A percentile compares a stretch with the other conserved stretches of the same genome.
Evolutionary conservation across 2,113 vertebrate species (phyloP).

Genomic region (Leucopsar rothschildi): DNA sequence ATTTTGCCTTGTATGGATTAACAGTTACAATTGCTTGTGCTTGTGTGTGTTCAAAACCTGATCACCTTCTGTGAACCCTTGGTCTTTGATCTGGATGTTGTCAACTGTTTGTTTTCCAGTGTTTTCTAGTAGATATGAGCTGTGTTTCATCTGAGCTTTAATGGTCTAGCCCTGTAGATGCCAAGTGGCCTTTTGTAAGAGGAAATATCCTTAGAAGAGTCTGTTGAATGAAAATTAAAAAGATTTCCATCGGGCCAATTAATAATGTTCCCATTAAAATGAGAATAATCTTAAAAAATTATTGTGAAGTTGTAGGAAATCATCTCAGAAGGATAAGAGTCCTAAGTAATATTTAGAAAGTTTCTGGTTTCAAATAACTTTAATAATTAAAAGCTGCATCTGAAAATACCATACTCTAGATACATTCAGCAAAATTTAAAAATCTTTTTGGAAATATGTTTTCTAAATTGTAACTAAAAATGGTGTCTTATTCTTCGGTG

Average conservation of each 20-base stretch:
- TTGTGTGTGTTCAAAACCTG: constrained; percentile 13
- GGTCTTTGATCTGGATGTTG: constrained; percentile 3
- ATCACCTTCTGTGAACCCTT: constrained; percentile 21
- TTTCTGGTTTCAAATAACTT: neutral
- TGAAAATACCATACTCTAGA: neutral
- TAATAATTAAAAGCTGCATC: neutral
- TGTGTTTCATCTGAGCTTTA: neutral
- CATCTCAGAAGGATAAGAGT: neutral
- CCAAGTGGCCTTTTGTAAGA: constrained; percentile 2
- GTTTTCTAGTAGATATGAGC: constrained; percentile 20
- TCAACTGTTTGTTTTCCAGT: constrained; percentile 39
- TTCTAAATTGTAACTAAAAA: neutral
- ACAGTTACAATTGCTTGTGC: constrained; percentile 33
- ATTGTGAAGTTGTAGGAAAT: neutral
- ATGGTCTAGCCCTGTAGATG: neutral
- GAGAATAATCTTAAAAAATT: neutral
- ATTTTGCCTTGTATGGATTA: constrained; percentile 10
- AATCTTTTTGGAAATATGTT: neutral
- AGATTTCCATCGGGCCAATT: neutral
- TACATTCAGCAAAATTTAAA: neutral
- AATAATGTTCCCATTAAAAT: neutral
- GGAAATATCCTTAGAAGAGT: neutral
- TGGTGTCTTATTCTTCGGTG: neutral
- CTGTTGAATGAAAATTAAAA: neutral
- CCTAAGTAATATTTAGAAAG: neutral